Conservation (phyloP, 2,113 vertebrate species). For the Tachysurus fulvidraco region DNA sequence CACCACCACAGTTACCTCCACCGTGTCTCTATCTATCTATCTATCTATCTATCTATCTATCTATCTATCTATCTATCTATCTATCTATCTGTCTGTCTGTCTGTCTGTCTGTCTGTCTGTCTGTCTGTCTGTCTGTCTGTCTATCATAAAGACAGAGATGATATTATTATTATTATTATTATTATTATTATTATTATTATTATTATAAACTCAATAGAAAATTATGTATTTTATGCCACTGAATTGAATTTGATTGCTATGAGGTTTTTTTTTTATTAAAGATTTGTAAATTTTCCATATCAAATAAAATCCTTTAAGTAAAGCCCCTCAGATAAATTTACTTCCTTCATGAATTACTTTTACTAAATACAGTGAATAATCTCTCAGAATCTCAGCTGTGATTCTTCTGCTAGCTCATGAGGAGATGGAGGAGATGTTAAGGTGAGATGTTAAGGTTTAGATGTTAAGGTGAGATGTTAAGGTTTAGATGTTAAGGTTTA, state of each 20-base stretch:
- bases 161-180: no score
- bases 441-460: no score
- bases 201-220: neutral
- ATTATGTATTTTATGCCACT: no score
- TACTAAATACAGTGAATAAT: neutral
- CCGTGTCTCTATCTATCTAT: neutral
- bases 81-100: neutral
- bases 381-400: neutral
- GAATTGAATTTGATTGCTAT: neutral
- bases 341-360: neutral
- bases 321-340: neutral
- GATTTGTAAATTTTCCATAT: neutral
- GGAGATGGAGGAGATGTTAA: no score
- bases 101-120: no score
- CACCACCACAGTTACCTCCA: no score
- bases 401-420: no score
- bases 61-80: constrained; percentile 13
- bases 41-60: constrained; percentile 1
- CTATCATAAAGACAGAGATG: no score
- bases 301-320: neutral
- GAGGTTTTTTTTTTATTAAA: neutral
- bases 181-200: constrained; percentile 19
- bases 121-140: no score
- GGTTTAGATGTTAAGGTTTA: neutral
- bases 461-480: no score